Evolutionary conservation across 2,888 invertebrate species (phyloP).

Genomic region (Aphidius colemani): DNA sequence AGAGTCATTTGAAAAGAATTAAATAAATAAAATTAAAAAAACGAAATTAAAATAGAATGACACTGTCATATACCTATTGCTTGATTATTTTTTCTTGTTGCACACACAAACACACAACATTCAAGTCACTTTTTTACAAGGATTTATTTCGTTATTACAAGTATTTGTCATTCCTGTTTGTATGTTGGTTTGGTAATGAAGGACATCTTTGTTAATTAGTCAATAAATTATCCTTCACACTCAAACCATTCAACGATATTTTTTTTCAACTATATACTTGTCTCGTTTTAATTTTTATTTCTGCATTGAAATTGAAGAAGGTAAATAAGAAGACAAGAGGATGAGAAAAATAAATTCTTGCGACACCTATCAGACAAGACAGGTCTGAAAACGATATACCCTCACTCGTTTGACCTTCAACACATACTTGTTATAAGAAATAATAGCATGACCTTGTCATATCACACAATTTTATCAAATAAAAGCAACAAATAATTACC

Average conservation of each 20-base stretch:
- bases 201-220: constrained; percentile 60
- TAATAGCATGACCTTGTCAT: too few species aligned
- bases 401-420: constrained; percentile 10
- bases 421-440: too few species aligned
- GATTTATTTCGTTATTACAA: too few species aligned
- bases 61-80: background rate
- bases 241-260: constrained; percentile 48
- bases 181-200: constrained; percentile 57
- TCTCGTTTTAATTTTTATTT: constrained; percentile 30
- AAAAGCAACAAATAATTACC: too few species aligned
- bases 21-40: constrained; percentile 15
- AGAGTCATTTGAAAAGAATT: constrained; percentile 42
- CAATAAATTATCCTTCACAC: constrained; percentile 59
- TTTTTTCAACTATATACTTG: constrained; percentile 30
- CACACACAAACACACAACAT: too few species aligned
- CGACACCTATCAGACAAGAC: constrained; percentile 26
- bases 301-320: constrained; percentile 11
- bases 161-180: constrained; percentile 30
- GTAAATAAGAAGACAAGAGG: background rate
- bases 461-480: too few species aligned
- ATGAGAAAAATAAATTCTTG: constrained; percentile 7
- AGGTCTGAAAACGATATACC: constrained; percentile 10
- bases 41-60: constrained; percentile 24
- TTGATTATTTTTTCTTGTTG: too few species aligned
- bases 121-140: too few species aligned